Evolutionary conservation across 2,113 vertebrate genomes (phyloP), one percentile per base, ranked within the genome.

Genomic region (Lepus timidus): DNA sequence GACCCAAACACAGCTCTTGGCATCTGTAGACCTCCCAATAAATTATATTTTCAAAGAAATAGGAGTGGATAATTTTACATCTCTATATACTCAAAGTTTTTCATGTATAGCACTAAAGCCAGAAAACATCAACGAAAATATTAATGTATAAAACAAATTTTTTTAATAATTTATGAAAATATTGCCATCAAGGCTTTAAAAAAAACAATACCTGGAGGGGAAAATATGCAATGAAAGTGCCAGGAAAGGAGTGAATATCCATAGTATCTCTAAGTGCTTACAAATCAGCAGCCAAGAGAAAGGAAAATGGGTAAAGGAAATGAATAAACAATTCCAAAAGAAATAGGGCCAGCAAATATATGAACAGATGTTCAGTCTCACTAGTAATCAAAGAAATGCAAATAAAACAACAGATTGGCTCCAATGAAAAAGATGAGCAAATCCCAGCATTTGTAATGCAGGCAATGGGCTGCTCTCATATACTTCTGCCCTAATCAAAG

Each of bases 301-400:
- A 80, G 71, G 85, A 97, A 95, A 90, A 23, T 70, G 20, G 29
- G 23, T 36, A 73, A 85, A 82, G 39, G 10, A 80, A 25, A 80
- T 44, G 31, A 92, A 89, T 39, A 85, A 82, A 62, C 44, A 74
- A 88, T 85, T 91, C 23, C 73, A 95, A 93, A 80, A 62, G 64
- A 90, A 80, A 62, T 27, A 65, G 29, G 36, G 22, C 58, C 73
- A 91, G 79, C 74, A 96, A 94, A 75, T 71, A 89, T 20, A 68
- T 20, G 80, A 93, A 89, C 89, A 97, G 91, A 94, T 94, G 85
- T 92, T 96, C 49, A 61, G 76, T 31, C 62, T 93, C 52, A 80
- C 87, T 75, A 71, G 91, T 31, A 92, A 96, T 96, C 88, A 97
- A 96, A 96, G 82, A 88, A 94, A 88, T 80, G 49, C 71, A 97